Evolutionary conservation across 2,113 vertebrate species (phyloP).

Genomic region (Tetrax tetrax): DNA sequence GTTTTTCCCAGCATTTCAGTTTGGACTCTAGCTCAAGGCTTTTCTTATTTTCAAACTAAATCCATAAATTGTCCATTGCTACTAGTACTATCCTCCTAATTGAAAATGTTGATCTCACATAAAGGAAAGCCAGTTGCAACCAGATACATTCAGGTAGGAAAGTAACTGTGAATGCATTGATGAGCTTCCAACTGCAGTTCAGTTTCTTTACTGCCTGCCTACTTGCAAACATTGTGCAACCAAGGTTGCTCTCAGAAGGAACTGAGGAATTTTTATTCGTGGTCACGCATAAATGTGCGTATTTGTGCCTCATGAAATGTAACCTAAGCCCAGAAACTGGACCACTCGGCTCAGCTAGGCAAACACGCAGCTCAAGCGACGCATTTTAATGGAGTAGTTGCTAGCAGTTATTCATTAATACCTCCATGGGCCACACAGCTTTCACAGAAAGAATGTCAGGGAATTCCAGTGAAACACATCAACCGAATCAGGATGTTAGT

Average conservation of each 20-base stretch:
- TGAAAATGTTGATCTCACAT: background rate
- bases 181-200: background rate
- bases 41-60: background rate
- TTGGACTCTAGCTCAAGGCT: background rate
- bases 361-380: background rate
- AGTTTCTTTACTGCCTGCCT: background rate
- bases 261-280: background rate
- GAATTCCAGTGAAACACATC: background rate
- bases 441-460: background rate
- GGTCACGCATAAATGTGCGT: background rate
- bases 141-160: background rate
- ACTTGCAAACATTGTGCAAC: background rate
- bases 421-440: background rate
- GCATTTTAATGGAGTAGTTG: background rate
- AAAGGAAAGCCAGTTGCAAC: background rate
- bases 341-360: background rate
- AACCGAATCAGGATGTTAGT: background rate
- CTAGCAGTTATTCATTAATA: background rate
- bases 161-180: background rate
- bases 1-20: background rate
- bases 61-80: background rate
- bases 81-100: background rate
- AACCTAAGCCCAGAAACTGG: background rate
- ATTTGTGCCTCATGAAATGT: background rate
- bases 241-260: background rate